These are phyloP conservation scores for Ovis canadensis DNA, from an alignment of 2,113 vertebrate genomes.

Conservation along the genomic window DNA sequence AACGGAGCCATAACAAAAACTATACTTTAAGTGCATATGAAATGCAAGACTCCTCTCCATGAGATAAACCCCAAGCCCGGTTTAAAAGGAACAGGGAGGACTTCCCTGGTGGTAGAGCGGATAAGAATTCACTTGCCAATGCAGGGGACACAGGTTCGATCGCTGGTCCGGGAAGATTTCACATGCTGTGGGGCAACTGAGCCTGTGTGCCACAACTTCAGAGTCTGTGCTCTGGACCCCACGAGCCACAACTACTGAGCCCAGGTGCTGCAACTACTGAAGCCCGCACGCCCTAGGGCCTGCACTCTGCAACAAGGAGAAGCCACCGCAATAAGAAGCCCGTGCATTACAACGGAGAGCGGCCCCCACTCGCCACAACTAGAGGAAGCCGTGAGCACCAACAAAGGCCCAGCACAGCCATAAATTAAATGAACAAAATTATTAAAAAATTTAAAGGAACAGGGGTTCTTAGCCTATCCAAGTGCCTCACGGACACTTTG, in stretches of 20 bases:
- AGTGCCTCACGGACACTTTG: background rate
- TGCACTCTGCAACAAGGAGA: background rate
- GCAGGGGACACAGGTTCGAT: background rate
- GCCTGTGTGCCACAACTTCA: background rate
- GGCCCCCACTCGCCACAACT: background rate
- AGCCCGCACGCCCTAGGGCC: background rate
- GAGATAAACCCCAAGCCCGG: background rate
- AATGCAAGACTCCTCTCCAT: background rate
- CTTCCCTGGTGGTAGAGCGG: background rate
- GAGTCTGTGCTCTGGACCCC: background rate
- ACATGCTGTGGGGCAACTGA: background rate
- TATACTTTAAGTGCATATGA: background rate
- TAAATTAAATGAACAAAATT: background rate
- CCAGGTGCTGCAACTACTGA: background rate
- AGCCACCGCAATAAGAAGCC: background rate
- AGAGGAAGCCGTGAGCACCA: background rate
- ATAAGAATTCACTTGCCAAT: background rate
- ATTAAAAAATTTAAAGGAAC: background rate
- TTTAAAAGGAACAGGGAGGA: background rate
- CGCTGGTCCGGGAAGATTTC: background rate
- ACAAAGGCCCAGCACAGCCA: background rate
- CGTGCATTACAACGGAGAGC: fast-evolving
- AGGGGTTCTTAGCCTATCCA: background rate
- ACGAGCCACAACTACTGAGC: background rate
- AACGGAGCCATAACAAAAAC: background rate